These are phyloP conservation scores for Samia ricini DNA, from an alignment of 1,140 invertebrate genomes.

Conservation along the genomic window DNA sequence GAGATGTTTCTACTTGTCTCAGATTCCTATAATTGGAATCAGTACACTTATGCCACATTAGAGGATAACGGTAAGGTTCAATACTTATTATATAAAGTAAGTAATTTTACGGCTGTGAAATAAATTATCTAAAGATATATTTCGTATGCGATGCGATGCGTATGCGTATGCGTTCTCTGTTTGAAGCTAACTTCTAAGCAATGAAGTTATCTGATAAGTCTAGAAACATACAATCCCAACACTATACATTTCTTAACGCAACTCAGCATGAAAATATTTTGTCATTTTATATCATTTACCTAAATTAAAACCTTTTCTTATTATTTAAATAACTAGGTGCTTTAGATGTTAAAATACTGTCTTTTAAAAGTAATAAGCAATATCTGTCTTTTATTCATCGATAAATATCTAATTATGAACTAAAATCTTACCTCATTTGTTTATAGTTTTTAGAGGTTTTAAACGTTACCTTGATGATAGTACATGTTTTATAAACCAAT, in stretches of 20 bases:
- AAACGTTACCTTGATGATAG: no score
- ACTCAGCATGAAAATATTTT: not conserved
- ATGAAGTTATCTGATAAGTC: not conserved
- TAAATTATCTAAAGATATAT: no score
- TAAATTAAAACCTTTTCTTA: not conserved
- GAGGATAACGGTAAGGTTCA: constrained; percentile 29
- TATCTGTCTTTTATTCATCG: no score
- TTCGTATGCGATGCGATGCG: no score
- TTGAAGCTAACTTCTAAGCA: not conserved
- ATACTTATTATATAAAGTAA: not conserved
- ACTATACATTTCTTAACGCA: not conserved
- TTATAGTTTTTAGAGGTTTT: no score
- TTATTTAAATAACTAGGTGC: not conserved
- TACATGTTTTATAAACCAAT: no score
- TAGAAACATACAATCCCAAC: not conserved
- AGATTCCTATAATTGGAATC: constrained; percentile 43
- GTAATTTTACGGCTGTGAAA: not conserved
- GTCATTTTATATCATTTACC: not conserved
- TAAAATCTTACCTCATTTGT: no score
- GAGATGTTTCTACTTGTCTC: constrained; percentile 50
- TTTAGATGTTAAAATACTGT: not conserved
- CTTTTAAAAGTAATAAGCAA: not conserved
- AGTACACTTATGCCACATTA: constrained; percentile 33
- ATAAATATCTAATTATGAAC: no score
- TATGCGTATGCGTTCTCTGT: no score